These are phyloP conservation scores for Percopsis omiscomaycus DNA, from an alignment of 2,797 vertebrate species.

Conservation along the genomic window DNA sequence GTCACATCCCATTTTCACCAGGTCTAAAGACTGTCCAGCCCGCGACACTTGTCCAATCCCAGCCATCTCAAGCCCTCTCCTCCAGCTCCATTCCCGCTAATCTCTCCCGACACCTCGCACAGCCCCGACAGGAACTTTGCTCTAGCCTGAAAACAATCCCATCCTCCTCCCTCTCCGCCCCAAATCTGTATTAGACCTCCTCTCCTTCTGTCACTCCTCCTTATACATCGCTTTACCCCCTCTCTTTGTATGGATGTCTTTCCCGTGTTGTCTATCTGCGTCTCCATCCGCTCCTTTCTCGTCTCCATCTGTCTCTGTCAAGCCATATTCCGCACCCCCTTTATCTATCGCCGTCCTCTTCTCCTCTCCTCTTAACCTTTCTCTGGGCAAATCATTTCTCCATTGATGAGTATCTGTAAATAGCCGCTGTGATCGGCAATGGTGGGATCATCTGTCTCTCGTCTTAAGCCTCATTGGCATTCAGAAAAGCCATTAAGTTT, in stretches of 20 bases:
- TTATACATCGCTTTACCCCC: constrained; percentile 59
- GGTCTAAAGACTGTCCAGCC: constrained; percentile 63
- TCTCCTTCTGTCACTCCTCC: constrained; percentile 53
- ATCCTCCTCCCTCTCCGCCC: constrained; percentile 42
- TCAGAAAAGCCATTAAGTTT: constrained; percentile 42
- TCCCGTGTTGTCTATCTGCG: constrained; percentile 55
- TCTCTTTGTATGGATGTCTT: constrained; percentile 48
- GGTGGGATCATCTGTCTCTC: constrained; percentile 56
- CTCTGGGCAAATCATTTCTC: constrained; percentile 48
- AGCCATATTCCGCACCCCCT: background rate
- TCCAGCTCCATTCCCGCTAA: constrained; percentile 64
- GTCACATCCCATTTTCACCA: constrained; percentile 74
- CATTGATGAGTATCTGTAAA: constrained; percentile 65
- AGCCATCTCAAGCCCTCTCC: constrained; percentile 60
- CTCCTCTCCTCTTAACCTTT: background rate
- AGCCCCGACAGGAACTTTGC: constrained; percentile 63
- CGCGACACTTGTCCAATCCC: constrained; percentile 73
- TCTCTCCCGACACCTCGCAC: constrained; percentile 72
- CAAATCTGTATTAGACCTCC: constrained; percentile 47
- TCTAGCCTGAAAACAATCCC: constrained; percentile 74
- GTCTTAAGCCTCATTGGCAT: constrained; percentile 54
- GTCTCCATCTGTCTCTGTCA: constrained; percentile 1
- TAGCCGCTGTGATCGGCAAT: constrained; percentile 53
- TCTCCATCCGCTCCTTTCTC: constrained; percentile 74
- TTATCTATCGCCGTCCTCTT: background rate